phyloP scores from a whole-genome alignment of 1,140 invertebrate genomes.

The Galendromus occidentalis region DNA sequence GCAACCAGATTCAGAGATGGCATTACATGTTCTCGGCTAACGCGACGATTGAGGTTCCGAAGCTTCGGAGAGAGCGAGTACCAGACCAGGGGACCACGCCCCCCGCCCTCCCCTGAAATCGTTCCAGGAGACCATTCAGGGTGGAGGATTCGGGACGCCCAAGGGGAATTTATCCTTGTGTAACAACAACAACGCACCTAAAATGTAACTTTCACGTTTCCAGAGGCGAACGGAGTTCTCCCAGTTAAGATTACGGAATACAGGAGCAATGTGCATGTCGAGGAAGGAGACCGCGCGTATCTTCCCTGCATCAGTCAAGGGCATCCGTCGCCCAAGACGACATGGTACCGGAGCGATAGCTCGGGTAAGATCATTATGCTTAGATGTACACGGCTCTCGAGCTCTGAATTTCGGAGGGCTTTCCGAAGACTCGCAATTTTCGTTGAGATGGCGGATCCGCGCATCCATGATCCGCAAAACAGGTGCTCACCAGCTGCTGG shows the following conservation, averaged over 20 bases:
- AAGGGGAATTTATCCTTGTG: too few relatives aligned
- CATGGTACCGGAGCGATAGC: background rate
- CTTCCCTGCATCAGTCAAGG: slow-evolving; percentile 44
- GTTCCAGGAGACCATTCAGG: too few relatives aligned
- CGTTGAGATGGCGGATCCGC: background rate
- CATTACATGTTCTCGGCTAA: too few relatives aligned
- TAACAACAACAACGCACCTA: too few relatives aligned
- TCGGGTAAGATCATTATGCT: background rate
- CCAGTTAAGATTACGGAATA: slow-evolving; percentile 18
- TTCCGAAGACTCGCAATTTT: background rate
- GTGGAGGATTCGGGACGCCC: too few relatives aligned
- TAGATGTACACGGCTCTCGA: background rate
- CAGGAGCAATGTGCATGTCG: slow-evolving; percentile 26
- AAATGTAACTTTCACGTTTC: background rate
- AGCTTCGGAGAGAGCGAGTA: too few relatives aligned
- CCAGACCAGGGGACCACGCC: too few relatives aligned
- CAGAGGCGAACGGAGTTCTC: slow-evolving; percentile 17
- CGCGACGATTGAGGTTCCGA: too few relatives aligned
- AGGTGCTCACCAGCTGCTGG: too few relatives aligned
- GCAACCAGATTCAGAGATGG: too few relatives aligned
- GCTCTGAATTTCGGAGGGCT: background rate
- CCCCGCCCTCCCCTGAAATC: too few relatives aligned
- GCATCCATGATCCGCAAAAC: too few relatives aligned
- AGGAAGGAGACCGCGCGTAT: slow-evolving; percentile 37
- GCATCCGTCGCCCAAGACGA: slow-evolving; percentile 36